These are phyloP conservation scores for Drosophila tristis DNA, from an alignment of 1,140 invertebrate species.

Conservation along the genomic window DNA sequence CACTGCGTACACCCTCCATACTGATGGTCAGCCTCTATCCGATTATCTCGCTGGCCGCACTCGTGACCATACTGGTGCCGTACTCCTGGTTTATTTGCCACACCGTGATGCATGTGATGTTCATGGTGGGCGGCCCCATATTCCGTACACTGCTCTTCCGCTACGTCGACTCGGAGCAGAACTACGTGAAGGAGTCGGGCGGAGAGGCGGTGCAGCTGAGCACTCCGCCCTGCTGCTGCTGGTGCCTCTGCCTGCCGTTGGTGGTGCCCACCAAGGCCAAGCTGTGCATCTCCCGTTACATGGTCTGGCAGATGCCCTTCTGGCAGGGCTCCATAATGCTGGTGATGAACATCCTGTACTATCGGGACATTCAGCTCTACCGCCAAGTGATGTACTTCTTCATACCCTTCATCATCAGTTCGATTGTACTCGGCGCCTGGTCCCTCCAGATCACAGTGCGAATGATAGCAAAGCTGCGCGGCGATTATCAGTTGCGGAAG, in stretches of 20 bases:
- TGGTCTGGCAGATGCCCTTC: slow-evolving; percentile 82
- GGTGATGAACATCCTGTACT: slow-evolving; percentile 76
- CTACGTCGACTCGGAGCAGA: slow-evolving; percentile 74
- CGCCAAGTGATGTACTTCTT: slow-evolving; percentile 67
- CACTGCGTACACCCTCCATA: slow-evolving; percentile 58
- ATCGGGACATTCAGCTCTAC: slow-evolving; percentile 61
- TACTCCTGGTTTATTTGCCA: slow-evolving; percentile 78
- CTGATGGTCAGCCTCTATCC: slow-evolving; percentile 73
- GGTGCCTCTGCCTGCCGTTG: slow-evolving; percentile 65
- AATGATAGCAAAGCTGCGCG: slow-evolving; percentile 63
- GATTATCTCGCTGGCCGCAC: slow-evolving; percentile 70
- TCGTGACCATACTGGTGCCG: slow-evolving; percentile 74
- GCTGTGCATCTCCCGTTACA: slow-evolving; percentile 66
- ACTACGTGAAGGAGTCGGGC: slow-evolving; percentile 72
- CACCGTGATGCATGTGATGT: slow-evolving; percentile 81
- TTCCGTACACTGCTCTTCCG: slow-evolving; percentile 71
- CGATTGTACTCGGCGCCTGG: slow-evolving; percentile 71
- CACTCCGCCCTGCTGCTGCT: slow-evolving; percentile 78
- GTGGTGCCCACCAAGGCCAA: slow-evolving; percentile 70
- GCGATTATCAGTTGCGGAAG: slow-evolving; percentile 72
- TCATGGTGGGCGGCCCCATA: slow-evolving; percentile 68
- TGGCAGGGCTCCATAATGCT: slow-evolving; percentile 80
- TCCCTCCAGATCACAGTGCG: slow-evolving; percentile 77
- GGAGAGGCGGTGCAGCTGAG: slow-evolving; percentile 59
- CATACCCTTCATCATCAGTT: slow-evolving; percentile 73